Conservation (phyloP, 2,888 invertebrate species). For the Limenitis arthemis region DNA sequence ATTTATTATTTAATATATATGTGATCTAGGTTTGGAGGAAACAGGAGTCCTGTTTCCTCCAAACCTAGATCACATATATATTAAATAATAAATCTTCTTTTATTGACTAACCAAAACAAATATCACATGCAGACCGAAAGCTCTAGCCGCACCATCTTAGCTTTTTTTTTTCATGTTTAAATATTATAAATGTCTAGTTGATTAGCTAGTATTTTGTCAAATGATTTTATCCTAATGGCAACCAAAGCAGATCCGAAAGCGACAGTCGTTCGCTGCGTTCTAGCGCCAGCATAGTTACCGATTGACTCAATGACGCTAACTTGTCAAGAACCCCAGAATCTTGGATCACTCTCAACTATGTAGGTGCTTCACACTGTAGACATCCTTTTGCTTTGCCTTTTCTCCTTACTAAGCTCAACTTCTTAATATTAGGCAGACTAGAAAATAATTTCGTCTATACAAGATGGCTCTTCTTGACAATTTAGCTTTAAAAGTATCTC, state of each 20-base stretch:
- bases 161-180: slow-evolving; percentile 31
- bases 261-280: slow-evolving; percentile 49
- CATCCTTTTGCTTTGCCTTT: background rate
- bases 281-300: slow-evolving; percentile 51
- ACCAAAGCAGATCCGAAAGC: slow-evolving; percentile 42
- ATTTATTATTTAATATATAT: background rate
- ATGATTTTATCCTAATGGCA: background rate
- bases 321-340: slow-evolving; percentile 36
- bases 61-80: slow-evolving; percentile 2
- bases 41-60: background rate
- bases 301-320: slow-evolving; percentile 47
- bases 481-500: slow-evolving; percentile 34
- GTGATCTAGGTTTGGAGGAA: slow-evolving; percentile 1
- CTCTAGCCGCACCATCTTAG: slow-evolving; percentile 63
- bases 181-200: background rate
- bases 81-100: background rate
- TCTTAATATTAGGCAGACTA: slow-evolving; percentile 5
- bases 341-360: slow-evolving; percentile 24
- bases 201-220: background rate
- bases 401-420: slow-evolving; percentile 13
- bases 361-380: slow-evolving; percentile 1
- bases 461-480: slow-evolving; percentile 34
- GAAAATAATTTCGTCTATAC: slow-evolving; percentile 2
- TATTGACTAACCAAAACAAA: slow-evolving; percentile 6
- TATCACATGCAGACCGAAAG: slow-evolving; percentile 46